Conservation (phyloP, 1,140 invertebrate genomes). For the Oryzaephilus surinamensis region DNA sequence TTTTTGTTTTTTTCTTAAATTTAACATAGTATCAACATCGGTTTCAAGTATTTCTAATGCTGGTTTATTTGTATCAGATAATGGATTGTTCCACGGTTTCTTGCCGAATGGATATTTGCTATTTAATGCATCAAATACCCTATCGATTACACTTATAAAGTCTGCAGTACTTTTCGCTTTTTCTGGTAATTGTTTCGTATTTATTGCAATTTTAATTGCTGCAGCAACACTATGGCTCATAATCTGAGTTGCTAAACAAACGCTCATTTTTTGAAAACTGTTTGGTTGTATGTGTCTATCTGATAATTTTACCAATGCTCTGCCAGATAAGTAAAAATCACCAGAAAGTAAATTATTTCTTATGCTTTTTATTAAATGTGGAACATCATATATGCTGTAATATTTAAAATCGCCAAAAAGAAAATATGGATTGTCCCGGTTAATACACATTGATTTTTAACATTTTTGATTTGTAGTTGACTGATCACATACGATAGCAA, state of each 20-base stretch:
- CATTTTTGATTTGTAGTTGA: constrained; percentile 4
- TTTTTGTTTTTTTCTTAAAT: neutral
- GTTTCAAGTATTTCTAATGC: neutral
- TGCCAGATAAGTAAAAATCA: too few species aligned
- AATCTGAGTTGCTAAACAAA: constrained; percentile 20
- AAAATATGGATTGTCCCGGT: constrained; percentile 1
- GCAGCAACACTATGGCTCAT: constrained; percentile 15
- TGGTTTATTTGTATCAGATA: constrained; percentile 1
- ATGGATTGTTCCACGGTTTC: neutral
- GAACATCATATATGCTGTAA: too few species aligned
- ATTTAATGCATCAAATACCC: constrained; percentile 10
- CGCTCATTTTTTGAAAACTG: too few species aligned
- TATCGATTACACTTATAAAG: constrained; percentile 13
- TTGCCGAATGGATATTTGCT: neutral
- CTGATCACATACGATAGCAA: constrained; percentile 7
- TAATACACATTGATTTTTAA: constrained; percentile 1
- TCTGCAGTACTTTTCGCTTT: constrained; percentile 10
- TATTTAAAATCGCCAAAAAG: too few species aligned
- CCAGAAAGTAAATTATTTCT: too few species aligned
- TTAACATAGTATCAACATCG: neutral
- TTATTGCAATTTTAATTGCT: constrained; percentile 14
- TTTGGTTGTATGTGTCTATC: too few species aligned
- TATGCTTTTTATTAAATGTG: constrained; percentile 5
- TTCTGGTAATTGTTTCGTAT: constrained; percentile 15
- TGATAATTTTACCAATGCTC: too few species aligned